Conservation (phyloP, 1,140 invertebrate species). For the Saccostrea echinata region DNA sequence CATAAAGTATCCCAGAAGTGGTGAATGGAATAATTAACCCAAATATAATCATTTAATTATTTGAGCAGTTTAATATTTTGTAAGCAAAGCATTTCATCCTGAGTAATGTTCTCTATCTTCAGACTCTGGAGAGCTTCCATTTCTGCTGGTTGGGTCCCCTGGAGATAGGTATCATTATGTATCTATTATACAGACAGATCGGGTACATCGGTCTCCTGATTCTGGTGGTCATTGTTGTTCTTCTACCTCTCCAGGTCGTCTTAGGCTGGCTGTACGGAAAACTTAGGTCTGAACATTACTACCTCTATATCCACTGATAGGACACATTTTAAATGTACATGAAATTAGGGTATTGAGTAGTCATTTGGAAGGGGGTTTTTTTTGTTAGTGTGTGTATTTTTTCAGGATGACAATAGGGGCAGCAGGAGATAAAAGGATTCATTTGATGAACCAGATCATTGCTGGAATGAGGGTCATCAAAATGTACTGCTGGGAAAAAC, state of each 20-base stretch:
- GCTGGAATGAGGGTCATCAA: slow-evolving; percentile 92
- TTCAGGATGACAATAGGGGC: slow-evolving; percentile 43
- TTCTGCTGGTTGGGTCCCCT: slow-evolving; percentile 59
- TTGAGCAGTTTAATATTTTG: no score
- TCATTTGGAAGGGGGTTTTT: no score
- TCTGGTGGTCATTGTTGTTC: slow-evolving; percentile 45
- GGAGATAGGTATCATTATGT: slow-evolving; percentile 50
- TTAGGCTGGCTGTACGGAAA: slow-evolving; percentile 49
- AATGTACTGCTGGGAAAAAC: slow-evolving; percentile 82
- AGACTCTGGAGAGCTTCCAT: slow-evolving; percentile 79
- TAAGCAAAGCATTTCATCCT: background rate
- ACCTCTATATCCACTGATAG: no score
- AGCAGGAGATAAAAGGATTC: slow-evolving; percentile 43
- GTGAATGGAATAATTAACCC: no score
- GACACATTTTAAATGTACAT: no score
- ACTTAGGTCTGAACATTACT: slow-evolving; percentile 49
- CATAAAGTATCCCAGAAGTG: no score
- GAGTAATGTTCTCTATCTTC: slow-evolving; percentile 21
- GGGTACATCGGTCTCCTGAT: slow-evolving; percentile 49
- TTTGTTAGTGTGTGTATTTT: background rate
- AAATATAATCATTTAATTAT: no score
- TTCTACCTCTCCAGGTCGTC: slow-evolving; percentile 51
- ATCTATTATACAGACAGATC: slow-evolving; percentile 55
- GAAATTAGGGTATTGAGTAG: no score
- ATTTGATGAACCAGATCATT: slow-evolving; percentile 91